Evolutionary conservation across 2,888 invertebrate genomes (phyloP), one percentile per base, ranked within the genome.

Genomic region (Hipparchia semele): DNA sequence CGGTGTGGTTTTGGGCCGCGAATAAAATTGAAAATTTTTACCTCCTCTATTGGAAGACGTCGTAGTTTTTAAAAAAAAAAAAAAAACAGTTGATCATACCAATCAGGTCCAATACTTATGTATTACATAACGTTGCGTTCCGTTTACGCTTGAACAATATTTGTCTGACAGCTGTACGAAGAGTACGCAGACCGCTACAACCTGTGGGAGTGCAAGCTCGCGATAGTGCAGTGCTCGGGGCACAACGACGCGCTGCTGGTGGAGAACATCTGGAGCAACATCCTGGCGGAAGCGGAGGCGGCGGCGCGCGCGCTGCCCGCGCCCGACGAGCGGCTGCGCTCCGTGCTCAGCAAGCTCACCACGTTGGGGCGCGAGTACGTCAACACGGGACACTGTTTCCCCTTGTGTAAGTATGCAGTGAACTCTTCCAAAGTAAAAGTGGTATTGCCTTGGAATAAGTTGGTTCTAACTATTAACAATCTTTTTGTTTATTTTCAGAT

Each of bases 191-290:
- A 98, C 82, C 97, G 97, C 3, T 97, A 97, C 87, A 96, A 97
- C 80, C 94, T 99, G 60, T 97, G 98, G 96, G 99, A 99, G 90
- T 98, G 98, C 87, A 98, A 99, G 90, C 94, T 99, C 73, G 98
- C 98, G 6, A 99, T 99, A 77, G 96, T 99, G 65, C 97, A 99
- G 82, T 99, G 98, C 86, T 98, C 99, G 6, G 98, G 98, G 12
- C 98, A 99, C 89, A 97, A 97, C 81, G 99, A 99, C 87, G 95
- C 96, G 0, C 94, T 97, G 73, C 93, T 99, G 9, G 97, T 99
- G 62, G 98, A 99, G 89, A 96, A 96, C 72, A 97, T 99, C 70
- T 99, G 99, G 99, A 96, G 96, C 75, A 97, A 98, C 85, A 98
- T 99, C 72, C 94, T 97, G 74, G 88, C 92, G 71, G 96, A 96